Percentiles rank a stretch among this genome's conserved stretches.
phyloP scores from a whole-genome alignment of 2,113 vertebrate genomes.

The rabbit (Oryctolagus cuniculus) region DNA sequence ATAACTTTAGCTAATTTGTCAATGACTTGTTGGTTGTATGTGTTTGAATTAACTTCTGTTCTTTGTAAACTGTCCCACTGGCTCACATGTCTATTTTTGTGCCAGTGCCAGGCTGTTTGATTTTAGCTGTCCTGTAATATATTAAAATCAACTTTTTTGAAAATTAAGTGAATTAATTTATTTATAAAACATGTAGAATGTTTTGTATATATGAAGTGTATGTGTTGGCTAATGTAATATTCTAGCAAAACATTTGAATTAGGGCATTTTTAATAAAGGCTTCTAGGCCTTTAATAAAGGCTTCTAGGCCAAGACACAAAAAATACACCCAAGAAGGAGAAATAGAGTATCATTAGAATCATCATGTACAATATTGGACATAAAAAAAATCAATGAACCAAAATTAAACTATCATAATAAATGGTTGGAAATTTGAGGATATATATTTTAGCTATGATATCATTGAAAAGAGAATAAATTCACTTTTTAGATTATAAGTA shows the following conservation, averaged over 20 bases:
- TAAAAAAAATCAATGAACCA: not conserved
- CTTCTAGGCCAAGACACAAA: not conserved
- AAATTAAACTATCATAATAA: not conserved
- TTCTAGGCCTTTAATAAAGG: not conserved
- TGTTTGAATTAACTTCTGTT: too few relatives aligned
- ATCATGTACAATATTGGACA: not conserved
- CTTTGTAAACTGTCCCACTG: too few relatives aligned
- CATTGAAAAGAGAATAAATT: not conserved
- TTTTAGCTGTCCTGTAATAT: too few relatives aligned
- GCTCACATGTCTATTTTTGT: too few relatives aligned
- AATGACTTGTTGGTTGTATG: too few relatives aligned
- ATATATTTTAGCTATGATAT: not conserved
- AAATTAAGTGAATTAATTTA: constrained; percentile 3
- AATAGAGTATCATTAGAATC: not conserved
- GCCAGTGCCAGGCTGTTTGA: too few relatives aligned
- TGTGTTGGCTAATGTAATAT: not conserved
- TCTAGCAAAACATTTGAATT: not conserved
- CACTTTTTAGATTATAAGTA: not conserved
- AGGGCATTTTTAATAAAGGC: not conserved
- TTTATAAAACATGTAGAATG: not conserved
- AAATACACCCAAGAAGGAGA: not conserved
- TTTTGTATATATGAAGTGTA: not conserved
- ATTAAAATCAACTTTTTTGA: not conserved
- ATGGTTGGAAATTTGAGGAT: not conserved
- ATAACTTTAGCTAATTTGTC: too few relatives aligned